phyloP scores from a whole-genome alignment of 2,113 vertebrate species.

The Oryzias melastigma region DNA sequence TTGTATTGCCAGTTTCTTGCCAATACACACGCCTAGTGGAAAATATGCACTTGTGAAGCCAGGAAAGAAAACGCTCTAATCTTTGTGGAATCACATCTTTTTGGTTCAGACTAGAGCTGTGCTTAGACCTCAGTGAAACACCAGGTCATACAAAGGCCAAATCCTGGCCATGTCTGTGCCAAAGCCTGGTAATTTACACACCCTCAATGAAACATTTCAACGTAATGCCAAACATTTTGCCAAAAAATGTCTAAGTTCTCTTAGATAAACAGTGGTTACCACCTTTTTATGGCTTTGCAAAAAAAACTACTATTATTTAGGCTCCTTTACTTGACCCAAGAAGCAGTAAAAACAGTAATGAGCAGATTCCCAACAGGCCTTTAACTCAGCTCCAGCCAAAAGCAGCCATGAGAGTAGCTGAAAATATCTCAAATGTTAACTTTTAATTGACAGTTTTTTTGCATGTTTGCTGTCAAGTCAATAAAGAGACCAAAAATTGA shows the following conservation, averaged over 20 bases:
- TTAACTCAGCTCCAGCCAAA: constrained; percentile 48
- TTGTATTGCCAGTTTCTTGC: too few relatives aligned
- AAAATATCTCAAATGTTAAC: constrained; percentile 3
- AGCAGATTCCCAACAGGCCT: constrained; percentile 30
- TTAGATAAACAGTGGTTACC: constrained; percentile 20
- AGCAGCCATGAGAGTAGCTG: constrained; percentile 22
- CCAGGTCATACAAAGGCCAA: constrained; percentile 29
- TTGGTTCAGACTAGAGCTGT: constrained; percentile 30
- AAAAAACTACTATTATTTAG: constrained; percentile 20
- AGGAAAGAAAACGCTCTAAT: constrained; percentile 38
- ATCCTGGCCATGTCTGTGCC: constrained; percentile 20
- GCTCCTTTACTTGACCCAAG: constrained; percentile 26
- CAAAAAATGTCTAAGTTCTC: constrained; percentile 2
- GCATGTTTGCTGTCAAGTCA: constrained; percentile 19
- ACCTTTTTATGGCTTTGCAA: constrained; percentile 26
- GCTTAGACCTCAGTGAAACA: constrained; percentile 42
- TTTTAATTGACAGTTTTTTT: constrained; percentile 15
- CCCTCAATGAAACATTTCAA: constrained; percentile 20
- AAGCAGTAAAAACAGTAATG: constrained; percentile 31
- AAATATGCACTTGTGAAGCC: constrained; percentile 8
- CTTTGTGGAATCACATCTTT: constrained; percentile 49
- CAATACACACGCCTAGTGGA: background rate
- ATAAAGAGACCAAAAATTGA: constrained; percentile 31
- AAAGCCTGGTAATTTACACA: constrained; percentile 40
- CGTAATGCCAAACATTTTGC: background rate